Percentiles rank a stretch among this genome's conserved stretches.
These are phyloP conservation scores for Ailuropoda melanoleuca DNA, from an alignment of 2,113 vertebrate species.

Conservation along the genomic window DNA sequence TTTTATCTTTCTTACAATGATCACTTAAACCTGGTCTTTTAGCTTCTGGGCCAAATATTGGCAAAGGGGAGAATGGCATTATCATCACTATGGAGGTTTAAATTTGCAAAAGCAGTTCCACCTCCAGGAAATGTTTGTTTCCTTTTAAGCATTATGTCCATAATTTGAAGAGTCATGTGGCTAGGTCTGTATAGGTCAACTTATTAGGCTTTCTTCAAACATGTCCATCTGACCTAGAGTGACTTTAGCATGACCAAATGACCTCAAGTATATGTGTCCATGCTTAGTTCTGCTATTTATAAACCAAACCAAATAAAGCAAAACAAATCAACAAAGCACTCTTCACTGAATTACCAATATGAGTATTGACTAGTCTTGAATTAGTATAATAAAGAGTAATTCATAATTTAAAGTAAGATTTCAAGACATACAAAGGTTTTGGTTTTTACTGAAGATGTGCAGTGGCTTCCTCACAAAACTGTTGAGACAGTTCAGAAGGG, in stretches of 20 bases:
- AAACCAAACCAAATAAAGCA: neutral
- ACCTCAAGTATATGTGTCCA: neutral
- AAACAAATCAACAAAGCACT: neutral
- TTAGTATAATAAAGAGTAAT: slow-evolving; percentile 7
- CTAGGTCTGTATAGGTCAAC: neutral
- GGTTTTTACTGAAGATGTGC: neutral
- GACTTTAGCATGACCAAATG: neutral
- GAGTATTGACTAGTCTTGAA: neutral
- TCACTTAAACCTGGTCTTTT: neutral
- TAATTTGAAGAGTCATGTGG: neutral
- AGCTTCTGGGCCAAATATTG: neutral
- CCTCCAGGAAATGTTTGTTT: neutral
- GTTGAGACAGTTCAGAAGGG: neutral
- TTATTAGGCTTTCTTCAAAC: neutral
- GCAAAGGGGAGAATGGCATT: neutral
- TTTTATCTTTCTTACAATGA: neutral
- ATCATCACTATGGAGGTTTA: neutral
- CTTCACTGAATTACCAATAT: neutral
- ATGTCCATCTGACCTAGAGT: neutral
- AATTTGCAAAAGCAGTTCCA: neutral
- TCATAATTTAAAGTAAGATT: neutral
- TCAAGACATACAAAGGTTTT: neutral
- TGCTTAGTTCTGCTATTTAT: neutral
- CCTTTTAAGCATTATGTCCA: neutral
- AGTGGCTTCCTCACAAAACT: neutral